These are phyloP conservation scores for Carlito syrichta DNA, from an alignment of 2,113 vertebrate species.

Conservation along the genomic window DNA sequence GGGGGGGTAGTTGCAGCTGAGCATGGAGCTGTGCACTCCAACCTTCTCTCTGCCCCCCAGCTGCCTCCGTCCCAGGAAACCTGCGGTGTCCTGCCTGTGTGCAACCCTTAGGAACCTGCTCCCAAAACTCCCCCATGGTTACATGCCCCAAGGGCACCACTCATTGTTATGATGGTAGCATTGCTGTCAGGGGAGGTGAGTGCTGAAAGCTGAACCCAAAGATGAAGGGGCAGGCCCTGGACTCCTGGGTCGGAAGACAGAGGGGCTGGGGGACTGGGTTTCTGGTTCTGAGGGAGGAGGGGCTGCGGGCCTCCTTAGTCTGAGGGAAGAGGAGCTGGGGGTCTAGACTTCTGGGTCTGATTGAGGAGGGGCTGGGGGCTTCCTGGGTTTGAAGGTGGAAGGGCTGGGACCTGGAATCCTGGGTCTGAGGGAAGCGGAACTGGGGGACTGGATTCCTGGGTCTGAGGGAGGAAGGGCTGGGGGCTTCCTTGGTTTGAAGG, in stretches of 20 bases:
- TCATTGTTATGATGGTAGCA: background rate
- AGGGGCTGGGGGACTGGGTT: background rate
- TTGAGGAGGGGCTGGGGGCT: too few relatives aligned
- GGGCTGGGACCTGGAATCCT: too few relatives aligned
- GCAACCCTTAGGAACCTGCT: fast-evolving
- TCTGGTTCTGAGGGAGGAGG: background rate
- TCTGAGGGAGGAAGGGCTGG: too few relatives aligned
- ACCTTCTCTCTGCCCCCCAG: constrained; percentile 10
- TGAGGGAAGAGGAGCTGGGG: background rate
- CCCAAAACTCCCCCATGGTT: fast-evolving
- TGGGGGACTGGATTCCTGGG: too few relatives aligned
- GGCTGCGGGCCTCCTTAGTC: background rate
- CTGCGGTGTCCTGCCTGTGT: background rate
- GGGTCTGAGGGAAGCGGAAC: too few relatives aligned
- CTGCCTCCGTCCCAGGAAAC: background rate
- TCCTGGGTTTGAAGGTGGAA: too few relatives aligned
- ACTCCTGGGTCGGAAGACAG: background rate
- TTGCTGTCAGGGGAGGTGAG: background rate
- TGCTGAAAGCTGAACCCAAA: background rate
- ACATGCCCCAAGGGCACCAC: background rate
- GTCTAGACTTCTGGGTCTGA: too few relatives aligned
- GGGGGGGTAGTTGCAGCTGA: background rate
- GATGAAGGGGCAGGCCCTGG: background rate
- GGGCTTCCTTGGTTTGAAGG: too few relatives aligned
- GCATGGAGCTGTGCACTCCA: background rate